A percentile compares a stretch with the other conserved stretches of the same genome.
phyloP scores from a whole-genome alignment of 2,888 invertebrate species.

The Serrognathus titanus region DNA sequence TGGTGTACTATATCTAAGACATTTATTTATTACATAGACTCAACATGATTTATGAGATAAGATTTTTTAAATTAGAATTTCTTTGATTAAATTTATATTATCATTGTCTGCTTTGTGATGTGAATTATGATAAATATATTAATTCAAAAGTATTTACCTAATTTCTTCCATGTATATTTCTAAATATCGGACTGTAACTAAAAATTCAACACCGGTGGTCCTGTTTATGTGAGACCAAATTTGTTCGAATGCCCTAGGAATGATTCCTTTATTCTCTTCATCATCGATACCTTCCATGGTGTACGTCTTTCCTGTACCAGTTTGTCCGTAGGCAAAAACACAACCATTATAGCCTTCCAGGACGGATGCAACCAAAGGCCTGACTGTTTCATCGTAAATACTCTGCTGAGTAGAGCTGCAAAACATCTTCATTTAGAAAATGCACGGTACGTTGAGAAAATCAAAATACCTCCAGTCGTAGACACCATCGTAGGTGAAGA shows the following conservation, averaged over 20 bases:
- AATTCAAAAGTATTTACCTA: conserved; percentile 49
- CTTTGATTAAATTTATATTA: too few species aligned
- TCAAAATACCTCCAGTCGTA: conserved; percentile 73
- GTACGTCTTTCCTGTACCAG: conserved; percentile 88
- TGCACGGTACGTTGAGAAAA: neutral
- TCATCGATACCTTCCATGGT: conserved; percentile 70
- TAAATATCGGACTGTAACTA: conserved; percentile 94
- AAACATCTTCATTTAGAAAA: conserved; percentile 18
- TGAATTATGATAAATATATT: conserved; percentile 1
- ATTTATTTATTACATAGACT: too few species aligned
- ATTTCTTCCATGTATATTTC: conserved; percentile 96
- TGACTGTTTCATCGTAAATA: conserved; percentile 93
- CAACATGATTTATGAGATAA: too few species aligned
- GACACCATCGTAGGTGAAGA: conserved; percentile 97
- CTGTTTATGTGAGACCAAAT: conserved; percentile 93
- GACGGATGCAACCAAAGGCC: conserved; percentile 91
- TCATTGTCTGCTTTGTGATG: too few species aligned
- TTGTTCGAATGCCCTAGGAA: conserved; percentile 95
- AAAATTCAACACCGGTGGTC: conserved; percentile 88
- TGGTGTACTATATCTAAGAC: too few species aligned
- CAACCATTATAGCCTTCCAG: conserved; percentile 98
- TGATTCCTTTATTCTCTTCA: conserved; percentile 58
- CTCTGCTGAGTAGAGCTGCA: conserved; percentile 80
- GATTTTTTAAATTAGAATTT: too few species aligned
- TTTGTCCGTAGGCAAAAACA: conserved; percentile 99